Evolutionary conservation across 2,797 vertebrate genomes (phyloP).

Genomic region (Triplophysa bombifrons): DNA sequence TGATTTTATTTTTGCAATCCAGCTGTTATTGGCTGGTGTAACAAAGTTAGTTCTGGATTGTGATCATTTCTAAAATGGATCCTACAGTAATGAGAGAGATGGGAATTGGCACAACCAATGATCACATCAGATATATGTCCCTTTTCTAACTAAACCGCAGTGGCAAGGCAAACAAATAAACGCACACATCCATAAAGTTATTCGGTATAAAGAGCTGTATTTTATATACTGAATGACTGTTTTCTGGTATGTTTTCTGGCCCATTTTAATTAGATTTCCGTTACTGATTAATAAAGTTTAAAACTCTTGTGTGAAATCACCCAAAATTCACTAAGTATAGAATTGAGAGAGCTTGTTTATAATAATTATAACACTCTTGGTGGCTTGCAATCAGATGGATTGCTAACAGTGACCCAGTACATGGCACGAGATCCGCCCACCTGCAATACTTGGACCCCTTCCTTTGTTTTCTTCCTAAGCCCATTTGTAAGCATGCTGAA

Average conservation of each 20-base stretch:
- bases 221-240: no score
- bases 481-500: slow-evolving; percentile 15
- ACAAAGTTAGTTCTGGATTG: not conserved
- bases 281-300: not conserved
- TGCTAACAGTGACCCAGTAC: slow-evolving; percentile 9
- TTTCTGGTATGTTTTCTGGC: no score
- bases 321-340: slow-evolving; percentile 28
- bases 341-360: not conserved
- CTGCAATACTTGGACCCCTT: slow-evolving; percentile 25
- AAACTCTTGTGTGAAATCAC: slow-evolving; percentile 32
- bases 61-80: not conserved
- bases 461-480: slow-evolving; percentile 24
- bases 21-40: not conserved
- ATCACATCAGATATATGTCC: slow-evolving; percentile 11
- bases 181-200: slow-evolving; percentile 23
- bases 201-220: not conserved
- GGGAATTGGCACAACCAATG: not conserved
- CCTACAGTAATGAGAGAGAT: slow-evolving; percentile 25
- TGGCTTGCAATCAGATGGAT: not conserved
- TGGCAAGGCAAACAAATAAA: slow-evolving; percentile 13
- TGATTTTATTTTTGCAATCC: not conserved
- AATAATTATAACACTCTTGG: slow-evolving; percentile 13
- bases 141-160: not conserved
- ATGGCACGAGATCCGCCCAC: slow-evolving; percentile 19
- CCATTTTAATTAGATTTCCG: no score